phyloP scores from a whole-genome alignment of 2,888 invertebrate species.

The Hyalella azteca region DNA sequence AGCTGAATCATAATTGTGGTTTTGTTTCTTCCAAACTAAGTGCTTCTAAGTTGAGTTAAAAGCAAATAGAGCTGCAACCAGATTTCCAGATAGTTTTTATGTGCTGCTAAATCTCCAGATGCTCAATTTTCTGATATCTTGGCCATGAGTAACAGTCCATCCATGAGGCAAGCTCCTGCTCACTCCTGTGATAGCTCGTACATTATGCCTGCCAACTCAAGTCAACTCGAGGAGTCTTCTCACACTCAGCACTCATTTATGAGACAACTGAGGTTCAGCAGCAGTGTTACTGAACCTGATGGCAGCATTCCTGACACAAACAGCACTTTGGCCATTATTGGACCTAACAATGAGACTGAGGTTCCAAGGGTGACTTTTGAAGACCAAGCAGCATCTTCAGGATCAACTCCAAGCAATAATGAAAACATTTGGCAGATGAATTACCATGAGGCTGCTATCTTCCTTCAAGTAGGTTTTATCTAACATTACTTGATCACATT shows the following conservation, averaged over 20 bases:
- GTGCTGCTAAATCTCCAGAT: too few relatives aligned
- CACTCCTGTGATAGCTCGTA: neutral
- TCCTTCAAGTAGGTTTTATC: constrained; percentile 72
- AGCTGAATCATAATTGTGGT: too few relatives aligned
- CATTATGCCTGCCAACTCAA: neutral
- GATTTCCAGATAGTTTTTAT: too few relatives aligned
- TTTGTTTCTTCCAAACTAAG: too few relatives aligned
- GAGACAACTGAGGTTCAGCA: neutral
- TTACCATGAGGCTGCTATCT: constrained; percentile 88
- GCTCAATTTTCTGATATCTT: too few relatives aligned
- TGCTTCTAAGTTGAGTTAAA: too few relatives aligned
- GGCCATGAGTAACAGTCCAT: too few relatives aligned
- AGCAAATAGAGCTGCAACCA: too few relatives aligned
- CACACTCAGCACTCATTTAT: neutral
- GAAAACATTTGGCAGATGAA: constrained; percentile 78
- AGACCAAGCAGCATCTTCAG: neutral
- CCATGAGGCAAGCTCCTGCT: neutral
- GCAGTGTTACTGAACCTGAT: neutral
- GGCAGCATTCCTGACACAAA: neutral
- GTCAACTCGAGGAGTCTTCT: neutral
- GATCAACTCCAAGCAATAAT: neutral
- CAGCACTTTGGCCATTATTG: constrained; percentile 23
- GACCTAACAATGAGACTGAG: neutral
- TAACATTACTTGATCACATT: neutral
- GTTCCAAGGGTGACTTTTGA: neutral